Conservation (phyloP, 1,140 invertebrate species). For the Lordiphosa stackelbergi region DNA sequence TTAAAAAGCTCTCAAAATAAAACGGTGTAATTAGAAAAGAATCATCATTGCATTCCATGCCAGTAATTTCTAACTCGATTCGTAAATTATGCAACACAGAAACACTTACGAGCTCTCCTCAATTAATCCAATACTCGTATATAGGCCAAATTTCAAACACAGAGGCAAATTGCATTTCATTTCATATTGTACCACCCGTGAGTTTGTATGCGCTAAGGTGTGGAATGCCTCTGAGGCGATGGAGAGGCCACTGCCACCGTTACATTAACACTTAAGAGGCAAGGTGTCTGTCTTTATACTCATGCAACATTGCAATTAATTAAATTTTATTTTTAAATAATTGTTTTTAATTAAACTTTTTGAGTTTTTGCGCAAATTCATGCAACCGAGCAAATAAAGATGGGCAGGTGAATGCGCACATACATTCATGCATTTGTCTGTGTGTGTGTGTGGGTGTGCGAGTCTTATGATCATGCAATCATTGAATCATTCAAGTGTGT, state of each 20-base stretch:
- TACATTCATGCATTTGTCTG: not conserved
- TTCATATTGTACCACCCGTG: constrained; percentile 51
- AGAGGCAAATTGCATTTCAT: constrained; percentile 31
- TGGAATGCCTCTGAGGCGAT: constrained; percentile 46
- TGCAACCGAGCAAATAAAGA: constrained; percentile 44
- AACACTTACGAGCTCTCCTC: constrained; percentile 23
- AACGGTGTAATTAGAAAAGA: constrained; percentile 1
- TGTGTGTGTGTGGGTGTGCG: not conserved
- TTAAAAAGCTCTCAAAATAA: constrained; percentile 21
- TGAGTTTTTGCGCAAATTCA: constrained; percentile 61
- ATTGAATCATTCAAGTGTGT: constrained; percentile 57
- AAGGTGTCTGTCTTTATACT: constrained; percentile 46
- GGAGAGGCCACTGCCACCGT: constrained; percentile 69
- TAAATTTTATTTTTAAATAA: constrained; percentile 74
- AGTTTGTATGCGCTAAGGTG: constrained; percentile 30
- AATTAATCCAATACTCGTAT: constrained; percentile 29
- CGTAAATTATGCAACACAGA: constrained; percentile 33
- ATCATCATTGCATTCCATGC: constrained; percentile 21
- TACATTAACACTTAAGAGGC: constrained; percentile 44
- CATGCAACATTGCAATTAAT: constrained; percentile 74
- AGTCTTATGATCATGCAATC: constrained; percentile 63
- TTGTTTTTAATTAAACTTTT: constrained; percentile 74
- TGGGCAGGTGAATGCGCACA: constrained; percentile 39
- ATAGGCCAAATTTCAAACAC: constrained; percentile 20
- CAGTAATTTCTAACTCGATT: constrained; percentile 18